A percentile compares a stretch with the other conserved stretches of the same genome.
phyloP scores from a whole-genome alignment of 2,888 invertebrate genomes.

The Schizotus pectinicornis region DNA sequence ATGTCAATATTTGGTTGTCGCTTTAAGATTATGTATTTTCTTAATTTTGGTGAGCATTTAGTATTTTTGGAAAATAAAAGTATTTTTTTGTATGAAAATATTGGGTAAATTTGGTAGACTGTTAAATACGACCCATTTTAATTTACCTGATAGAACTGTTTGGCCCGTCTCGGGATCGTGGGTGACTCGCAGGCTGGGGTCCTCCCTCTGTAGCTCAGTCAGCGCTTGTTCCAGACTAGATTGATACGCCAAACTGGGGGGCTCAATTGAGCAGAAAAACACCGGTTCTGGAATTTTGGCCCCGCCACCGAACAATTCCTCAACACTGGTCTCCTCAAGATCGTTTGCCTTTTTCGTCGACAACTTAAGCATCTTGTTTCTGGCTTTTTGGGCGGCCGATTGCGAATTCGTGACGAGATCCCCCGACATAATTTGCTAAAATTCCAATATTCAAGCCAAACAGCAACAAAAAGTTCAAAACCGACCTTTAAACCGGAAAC shows the following conservation, averaged over 20 bases:
- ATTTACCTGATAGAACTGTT: conserved; percentile 76
- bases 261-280: conserved; percentile 95
- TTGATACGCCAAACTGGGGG: conserved; percentile 80
- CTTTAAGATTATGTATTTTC: no score
- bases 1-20: no score
- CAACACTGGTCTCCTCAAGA: conserved; percentile 46
- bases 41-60: no score
- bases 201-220: conserved; percentile 81
- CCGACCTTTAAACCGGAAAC: conserved; percentile 82
- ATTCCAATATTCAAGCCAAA: conserved; percentile 4
- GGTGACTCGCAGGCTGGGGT: conserved; percentile 84
- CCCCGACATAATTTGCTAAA: conserved; percentile 69
- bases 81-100: no score
- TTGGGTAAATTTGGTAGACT: no score
- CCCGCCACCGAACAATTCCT: conserved; percentile 61
- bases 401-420: conserved; percentile 73
- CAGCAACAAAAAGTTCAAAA: background rate
- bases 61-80: no score
- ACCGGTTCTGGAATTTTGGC: conserved; percentile 90
- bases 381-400: conserved; percentile 65
- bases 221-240: conserved; percentile 80
- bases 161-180: conserved; percentile 84
- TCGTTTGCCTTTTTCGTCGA: conserved; percentile 40
- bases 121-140: no score
- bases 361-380: conserved; percentile 57